A percentile compares a stretch with the other conserved stretches of the same genome.
Conservation (phyloP, 2,888 invertebrate genomes). For the Stenoptilia bipunctidactyla region DNA sequence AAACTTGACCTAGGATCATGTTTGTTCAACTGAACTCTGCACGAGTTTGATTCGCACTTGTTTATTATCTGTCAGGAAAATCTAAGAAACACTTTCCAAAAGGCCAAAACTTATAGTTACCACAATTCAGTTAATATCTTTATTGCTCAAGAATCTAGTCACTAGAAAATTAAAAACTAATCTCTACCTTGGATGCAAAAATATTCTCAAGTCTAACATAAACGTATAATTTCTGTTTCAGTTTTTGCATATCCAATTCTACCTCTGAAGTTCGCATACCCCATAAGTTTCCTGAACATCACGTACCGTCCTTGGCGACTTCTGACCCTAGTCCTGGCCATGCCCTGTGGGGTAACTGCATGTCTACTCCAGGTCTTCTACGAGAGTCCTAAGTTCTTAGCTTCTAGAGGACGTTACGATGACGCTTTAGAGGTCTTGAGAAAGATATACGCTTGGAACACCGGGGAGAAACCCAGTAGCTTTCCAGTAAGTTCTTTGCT, state of each 20-base stretch:
- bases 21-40: too few species aligned
- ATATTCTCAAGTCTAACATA: too few species aligned
- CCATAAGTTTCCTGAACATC: slow-evolving; percentile 59
- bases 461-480: slow-evolving; percentile 37
- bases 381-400: slow-evolving; percentile 84
- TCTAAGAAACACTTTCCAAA: too few species aligned
- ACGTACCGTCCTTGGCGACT: slow-evolving; percentile 82
- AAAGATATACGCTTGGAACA: slow-evolving; percentile 47
- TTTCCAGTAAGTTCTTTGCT: slow-evolving; percentile 38
- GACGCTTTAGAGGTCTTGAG: slow-evolving; percentile 66
- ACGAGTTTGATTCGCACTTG: too few species aligned
- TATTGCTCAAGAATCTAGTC: too few species aligned
- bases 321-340: slow-evolving; percentile 74
- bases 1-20: too few species aligned
- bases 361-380: slow-evolving; percentile 72
- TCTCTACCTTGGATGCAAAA: too few species aligned
- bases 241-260: slow-evolving; percentile 79
- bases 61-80: too few species aligned
- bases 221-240: slow-evolving; percentile 33
- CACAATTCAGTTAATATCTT: too few species aligned
- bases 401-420: slow-evolving; percentile 68
- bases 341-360: slow-evolving; percentile 75
- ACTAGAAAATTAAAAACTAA: too few species aligned
- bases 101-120: too few species aligned
- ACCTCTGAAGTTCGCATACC: slow-evolving; percentile 64